Percentiles rank a stretch among this genome's conserved stretches.
Evolutionary conservation across 1,140 invertebrate genomes (phyloP).

Genomic region (Drosophila busckii): DNA sequence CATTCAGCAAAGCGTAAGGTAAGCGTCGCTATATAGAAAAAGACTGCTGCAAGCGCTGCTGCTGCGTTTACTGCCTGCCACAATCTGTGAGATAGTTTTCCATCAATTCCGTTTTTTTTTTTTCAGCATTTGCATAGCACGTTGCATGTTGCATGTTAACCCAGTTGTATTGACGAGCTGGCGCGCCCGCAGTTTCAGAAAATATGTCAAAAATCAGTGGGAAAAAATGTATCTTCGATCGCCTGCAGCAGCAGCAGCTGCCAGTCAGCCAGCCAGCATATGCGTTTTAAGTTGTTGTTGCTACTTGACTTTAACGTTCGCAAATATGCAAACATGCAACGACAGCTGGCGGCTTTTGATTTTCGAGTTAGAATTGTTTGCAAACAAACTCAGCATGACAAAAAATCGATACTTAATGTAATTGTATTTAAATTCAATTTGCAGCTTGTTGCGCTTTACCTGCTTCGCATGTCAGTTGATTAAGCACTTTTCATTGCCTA

Average conservation of each 20-base stretch:
- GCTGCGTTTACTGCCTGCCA: conserved; percentile 34
- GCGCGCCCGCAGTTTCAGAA: conserved; percentile 63
- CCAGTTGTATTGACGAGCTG: conserved; percentile 65
- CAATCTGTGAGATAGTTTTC: conserved; percentile 43
- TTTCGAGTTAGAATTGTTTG: too few species aligned
- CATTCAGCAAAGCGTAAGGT: conserved; percentile 58
- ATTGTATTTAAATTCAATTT: conserved; percentile 15
- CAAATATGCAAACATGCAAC: too few species aligned
- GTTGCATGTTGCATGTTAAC: conserved; percentile 41
- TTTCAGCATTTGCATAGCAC: conserved; percentile 53
- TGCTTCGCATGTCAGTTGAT: conserved; percentile 30
- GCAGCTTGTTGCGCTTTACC: too few species aligned
- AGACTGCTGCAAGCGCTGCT: neutral
- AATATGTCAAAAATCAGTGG: conserved; percentile 73
- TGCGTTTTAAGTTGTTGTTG: too few species aligned
- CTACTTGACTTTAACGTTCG: too few species aligned
- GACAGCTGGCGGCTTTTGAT: too few species aligned
- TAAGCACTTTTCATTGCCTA: conserved; percentile 27
- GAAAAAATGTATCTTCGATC: conserved; percentile 47
- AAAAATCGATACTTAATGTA: too few species aligned
- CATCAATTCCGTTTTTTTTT: conserved; percentile 60
- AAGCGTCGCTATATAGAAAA: conserved; percentile 23
- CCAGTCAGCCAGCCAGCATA: too few species aligned
- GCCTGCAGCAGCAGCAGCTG: conserved; percentile 62
- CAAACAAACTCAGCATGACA: too few species aligned